Conservation (phyloP, 2,797 vertebrate genomes). For the Yasuhikotakia modesta region DNA sequence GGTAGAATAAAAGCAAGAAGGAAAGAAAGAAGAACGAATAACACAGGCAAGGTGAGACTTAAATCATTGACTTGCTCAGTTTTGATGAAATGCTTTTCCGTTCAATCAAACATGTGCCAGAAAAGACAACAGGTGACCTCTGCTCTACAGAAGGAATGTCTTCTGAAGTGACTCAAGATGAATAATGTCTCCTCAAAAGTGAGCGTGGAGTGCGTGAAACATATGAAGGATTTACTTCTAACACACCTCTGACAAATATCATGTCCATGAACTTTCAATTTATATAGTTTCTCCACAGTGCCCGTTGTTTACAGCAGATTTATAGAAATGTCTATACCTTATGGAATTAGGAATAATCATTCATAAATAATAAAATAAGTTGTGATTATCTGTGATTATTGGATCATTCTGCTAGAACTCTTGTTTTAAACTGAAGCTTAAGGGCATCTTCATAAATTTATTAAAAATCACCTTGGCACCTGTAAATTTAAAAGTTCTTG, state of each 20-base stretch:
- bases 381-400: too few species aligned
- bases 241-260: background rate
- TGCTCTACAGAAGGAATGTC: conserved; percentile 18
- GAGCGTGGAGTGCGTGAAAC: background rate
- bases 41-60: conserved; percentile 32
- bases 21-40: conserved; percentile 21
- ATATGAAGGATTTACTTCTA: background rate
- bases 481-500: too few species aligned
- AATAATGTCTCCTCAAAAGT: conserved; percentile 21
- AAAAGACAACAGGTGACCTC: conserved; percentile 44
- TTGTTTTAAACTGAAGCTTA: too few species aligned
- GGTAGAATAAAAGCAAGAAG: conserved; percentile 29
- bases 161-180: conserved; percentile 36
- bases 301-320: background rate
- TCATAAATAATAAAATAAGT: too few species aligned
- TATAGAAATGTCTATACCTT: background rate
- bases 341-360: too few species aligned
- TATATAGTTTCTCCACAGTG: background rate
- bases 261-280: background rate
- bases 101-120: conserved; percentile 50
- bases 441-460: too few species aligned
- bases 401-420: too few species aligned
- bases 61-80: conserved; percentile 23
- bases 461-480: too few species aligned
- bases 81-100: conserved; percentile 41